A percentile compares a stretch with the other conserved stretches of the same genome.
These are phyloP conservation scores for Dolichoris vasculosae DNA, from an alignment of 1,140 invertebrate genomes.

Conservation along the genomic window DNA sequence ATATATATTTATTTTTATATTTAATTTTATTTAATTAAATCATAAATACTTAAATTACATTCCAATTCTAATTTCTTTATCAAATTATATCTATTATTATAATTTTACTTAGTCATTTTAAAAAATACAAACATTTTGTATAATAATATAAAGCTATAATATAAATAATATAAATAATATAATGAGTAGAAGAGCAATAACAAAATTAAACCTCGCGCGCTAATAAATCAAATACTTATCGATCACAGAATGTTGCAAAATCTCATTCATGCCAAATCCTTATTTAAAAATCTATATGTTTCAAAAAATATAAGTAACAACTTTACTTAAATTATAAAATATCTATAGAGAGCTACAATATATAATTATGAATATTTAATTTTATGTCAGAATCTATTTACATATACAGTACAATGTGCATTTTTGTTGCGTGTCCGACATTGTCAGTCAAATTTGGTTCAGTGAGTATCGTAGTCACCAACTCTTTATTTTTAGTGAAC, in stretches of 20 bases:
- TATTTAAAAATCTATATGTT: neutral
- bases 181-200: neutral
- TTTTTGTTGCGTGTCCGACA: neutral
- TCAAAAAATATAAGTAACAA: neutral
- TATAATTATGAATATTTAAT: neutral
- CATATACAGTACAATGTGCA: neutral
- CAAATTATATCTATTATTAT: too few species aligned
- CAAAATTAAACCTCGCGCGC: neutral
- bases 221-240: neutral
- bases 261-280: neutral
- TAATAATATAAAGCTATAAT: too few species aligned
- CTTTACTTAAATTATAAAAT: neutral
- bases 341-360: neutral
- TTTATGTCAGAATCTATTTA: neutral
- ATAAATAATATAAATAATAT: too few species aligned
- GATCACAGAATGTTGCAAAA: neutral
- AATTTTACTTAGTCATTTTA: too few species aligned
- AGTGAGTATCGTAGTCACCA: neutral
- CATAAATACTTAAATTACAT: too few species aligned
- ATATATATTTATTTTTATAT: too few species aligned
- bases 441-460: slow-evolving; percentile 5
- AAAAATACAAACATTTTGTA: too few species aligned
- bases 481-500: neutral
- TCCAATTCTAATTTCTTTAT: too few species aligned
- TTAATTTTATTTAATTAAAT: too few species aligned